Evolutionary conservation across 2,113 vertebrate genomes (phyloP).

Genomic region (Phocoena sinus): DNA sequence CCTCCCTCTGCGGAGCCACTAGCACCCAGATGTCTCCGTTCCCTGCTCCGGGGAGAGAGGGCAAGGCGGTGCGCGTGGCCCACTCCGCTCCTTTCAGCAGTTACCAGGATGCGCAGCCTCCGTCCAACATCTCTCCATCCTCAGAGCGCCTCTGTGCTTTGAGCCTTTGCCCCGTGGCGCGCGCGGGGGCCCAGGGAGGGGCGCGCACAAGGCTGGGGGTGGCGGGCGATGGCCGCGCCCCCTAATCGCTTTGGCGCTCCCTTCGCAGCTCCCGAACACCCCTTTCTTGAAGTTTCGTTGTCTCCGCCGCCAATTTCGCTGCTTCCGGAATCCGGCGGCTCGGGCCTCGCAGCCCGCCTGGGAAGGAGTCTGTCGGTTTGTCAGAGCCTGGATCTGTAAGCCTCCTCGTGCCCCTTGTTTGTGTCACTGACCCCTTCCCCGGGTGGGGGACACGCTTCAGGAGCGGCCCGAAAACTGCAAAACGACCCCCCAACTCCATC

Average conservation of each 20-base stretch:
- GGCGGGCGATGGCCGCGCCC: neutral
- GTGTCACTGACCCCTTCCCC: neutral
- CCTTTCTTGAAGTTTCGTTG: constrained; percentile 70
- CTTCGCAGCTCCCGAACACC: neutral
- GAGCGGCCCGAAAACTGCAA: neutral
- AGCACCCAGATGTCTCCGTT: no score
- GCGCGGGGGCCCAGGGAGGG: neutral
- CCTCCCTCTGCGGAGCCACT: neutral
- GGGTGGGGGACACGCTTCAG: neutral
- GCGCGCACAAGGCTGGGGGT: neutral
- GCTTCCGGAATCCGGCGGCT: constrained; percentile 51
- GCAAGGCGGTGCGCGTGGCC: neutral
- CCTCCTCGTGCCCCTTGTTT: neutral
- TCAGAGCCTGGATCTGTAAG: neutral
- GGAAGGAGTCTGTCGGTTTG: constrained; percentile 23
- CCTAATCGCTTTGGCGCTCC: neutral
- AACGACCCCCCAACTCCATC: neutral
- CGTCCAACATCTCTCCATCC: neutral
- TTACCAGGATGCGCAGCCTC: neutral
- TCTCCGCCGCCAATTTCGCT: constrained; percentile 49
- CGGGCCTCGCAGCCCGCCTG: neutral
- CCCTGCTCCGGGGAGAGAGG: neutral
- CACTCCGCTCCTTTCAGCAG: neutral
- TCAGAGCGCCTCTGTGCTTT: neutral
- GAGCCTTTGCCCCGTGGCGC: neutral